These are phyloP conservation scores for Megalurothrips usitatus DNA, from an alignment of 2,888 invertebrate genomes.

Conservation along the genomic window DNA sequence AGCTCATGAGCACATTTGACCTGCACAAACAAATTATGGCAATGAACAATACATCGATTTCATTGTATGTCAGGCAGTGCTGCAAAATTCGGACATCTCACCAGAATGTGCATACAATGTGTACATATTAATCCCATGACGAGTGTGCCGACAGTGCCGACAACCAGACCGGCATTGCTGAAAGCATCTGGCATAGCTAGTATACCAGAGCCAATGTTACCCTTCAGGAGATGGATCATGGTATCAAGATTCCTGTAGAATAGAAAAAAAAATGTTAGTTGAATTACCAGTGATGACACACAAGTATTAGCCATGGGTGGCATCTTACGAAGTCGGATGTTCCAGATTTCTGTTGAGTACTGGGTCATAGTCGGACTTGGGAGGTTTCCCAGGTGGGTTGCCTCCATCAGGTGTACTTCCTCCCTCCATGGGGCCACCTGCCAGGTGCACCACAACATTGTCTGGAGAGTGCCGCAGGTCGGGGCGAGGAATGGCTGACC, in stretches of 20 bases:
- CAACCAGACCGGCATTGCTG: constrained; percentile 80
- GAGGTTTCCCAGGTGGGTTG: constrained; percentile 31
- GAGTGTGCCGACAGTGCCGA: constrained; percentile 76
- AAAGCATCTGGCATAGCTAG: constrained; percentile 95
- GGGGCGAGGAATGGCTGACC: constrained; percentile 42
- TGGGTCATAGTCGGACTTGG: constrained; percentile 51
- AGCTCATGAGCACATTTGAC: constrained; percentile 68
- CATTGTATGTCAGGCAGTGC: not conserved
- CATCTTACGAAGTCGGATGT: constrained; percentile 72
- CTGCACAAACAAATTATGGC: constrained; percentile 37
- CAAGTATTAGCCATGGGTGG: constrained; percentile 59
- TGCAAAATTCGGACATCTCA: constrained; percentile 42
- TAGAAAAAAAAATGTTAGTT: not conserved
- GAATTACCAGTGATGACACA: constrained; percentile 15
- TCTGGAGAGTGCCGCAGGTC: constrained; percentile 48
- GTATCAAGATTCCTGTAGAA: constrained; percentile 50
- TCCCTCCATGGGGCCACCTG: constrained; percentile 36
- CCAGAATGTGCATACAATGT: constrained; percentile 88
- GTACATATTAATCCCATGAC: constrained; percentile 83
- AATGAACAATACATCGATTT: not conserved
- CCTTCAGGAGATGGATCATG: constrained; percentile 61
- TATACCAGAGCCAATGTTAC: constrained; percentile 75
- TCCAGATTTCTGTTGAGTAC: constrained; percentile 64
- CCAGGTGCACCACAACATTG: constrained; percentile 46
- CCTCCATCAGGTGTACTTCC: constrained; percentile 40